Evolutionary conservation across 2,797 vertebrate species (phyloP), one percentile per base, ranked within the genome.

Genomic region (Tiaroga cobitis): DNA sequence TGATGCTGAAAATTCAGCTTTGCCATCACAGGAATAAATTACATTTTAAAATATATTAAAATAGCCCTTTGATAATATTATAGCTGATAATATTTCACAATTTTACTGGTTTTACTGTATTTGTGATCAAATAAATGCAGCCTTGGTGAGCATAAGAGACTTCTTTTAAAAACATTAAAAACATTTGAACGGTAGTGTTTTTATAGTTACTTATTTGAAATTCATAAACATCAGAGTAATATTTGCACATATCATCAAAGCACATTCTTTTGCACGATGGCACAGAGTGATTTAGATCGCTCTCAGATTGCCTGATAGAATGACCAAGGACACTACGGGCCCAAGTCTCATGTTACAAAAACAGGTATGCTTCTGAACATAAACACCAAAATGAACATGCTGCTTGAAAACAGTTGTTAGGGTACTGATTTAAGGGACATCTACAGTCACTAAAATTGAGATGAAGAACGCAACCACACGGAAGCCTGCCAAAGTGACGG

Each of bases 341-440:
- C 32, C 8, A 8, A 16, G 68, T 49, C 68, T 85, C 77, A 26
- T 49, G 41, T 85, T 80, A 73, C 83, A 63, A 85, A 85, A 85
- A 85, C 68, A 85, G 68, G 76, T 73, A 80, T 85, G 84, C 41
- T 85, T 85, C 16, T 46, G 32, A 69, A 81, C 46, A 82, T 49
- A 69, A 46, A 74, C 56, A 80, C 80, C 83, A 73, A 80, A 65
- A 73, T 21, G 26, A 79, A 80, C 68, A 63, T 21, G 68, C 24
- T 73, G 21, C 3, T 26, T 49, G 29, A 73, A 51, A 80, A 49
- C 75, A 61, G 83, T 79, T 78, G 82, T 84, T 70, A 63, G 18
- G 39, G 10, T 32, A 67, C 41, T 80, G 84, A 67, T 80, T 80
- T 65, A 85, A 72, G 24, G 54, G 26, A 51, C 37, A 70, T 24